Percentiles rank a stretch among this genome's conserved stretches.
Evolutionary conservation across 2,797 vertebrate genomes (phyloP).

Genomic region (Mallotus villosus): DNA sequence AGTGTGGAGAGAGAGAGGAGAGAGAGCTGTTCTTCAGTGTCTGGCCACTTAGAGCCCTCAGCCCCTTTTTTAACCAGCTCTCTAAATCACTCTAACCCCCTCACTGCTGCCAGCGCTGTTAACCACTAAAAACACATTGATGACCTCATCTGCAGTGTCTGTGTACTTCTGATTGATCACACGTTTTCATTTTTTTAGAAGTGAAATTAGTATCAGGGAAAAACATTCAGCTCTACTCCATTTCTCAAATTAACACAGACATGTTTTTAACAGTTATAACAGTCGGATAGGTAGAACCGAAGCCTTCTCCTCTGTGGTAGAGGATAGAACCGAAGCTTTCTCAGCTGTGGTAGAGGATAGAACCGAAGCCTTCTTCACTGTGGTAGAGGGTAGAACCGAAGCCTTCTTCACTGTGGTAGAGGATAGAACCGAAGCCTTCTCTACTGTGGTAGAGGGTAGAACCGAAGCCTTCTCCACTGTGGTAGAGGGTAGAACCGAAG

Average conservation of each 20-base stretch:
- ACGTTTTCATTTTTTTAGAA: too few species aligned
- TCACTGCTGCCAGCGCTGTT: not conserved
- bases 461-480: not conserved
- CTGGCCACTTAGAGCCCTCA: constrained; percentile 7
- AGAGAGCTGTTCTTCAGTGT: constrained; percentile 9
- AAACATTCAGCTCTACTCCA: too few species aligned
- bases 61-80: not conserved
- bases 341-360: too few species aligned
- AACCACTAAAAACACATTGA: too few species aligned
- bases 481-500: not conserved
- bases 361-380: not conserved
- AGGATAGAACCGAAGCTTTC: too few species aligned
- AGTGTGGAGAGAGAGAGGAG: constrained; percentile 2
- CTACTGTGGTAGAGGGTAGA: not conserved
- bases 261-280: too few species aligned
- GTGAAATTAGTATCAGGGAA: too few species aligned
- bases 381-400: not conserved
- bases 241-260: too few species aligned
- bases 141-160: too few species aligned
- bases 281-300: too few species aligned
- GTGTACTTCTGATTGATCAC: too few species aligned
- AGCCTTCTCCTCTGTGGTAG: too few species aligned
- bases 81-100: not conserved
- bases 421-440: not conserved
- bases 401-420: not conserved